Evolutionary conservation across 2,797 vertebrate species (phyloP).

Genomic region (Sandelia bainsii): DNA sequence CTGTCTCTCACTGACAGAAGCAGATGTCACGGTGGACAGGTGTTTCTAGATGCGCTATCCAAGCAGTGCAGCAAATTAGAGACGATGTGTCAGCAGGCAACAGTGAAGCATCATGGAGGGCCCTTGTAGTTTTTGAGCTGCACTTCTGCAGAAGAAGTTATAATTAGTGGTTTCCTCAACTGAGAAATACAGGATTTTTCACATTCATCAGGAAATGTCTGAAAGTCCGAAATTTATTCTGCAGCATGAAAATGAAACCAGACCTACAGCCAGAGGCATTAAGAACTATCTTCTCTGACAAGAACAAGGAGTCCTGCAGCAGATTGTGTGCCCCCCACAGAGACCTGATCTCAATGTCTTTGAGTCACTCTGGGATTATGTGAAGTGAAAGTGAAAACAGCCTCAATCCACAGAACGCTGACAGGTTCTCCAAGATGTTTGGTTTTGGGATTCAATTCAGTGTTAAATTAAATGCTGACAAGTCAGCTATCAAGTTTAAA

Average conservation of each 20-base stretch:
- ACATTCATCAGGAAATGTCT: neutral
- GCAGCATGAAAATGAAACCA: no score
- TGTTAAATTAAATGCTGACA: no score
- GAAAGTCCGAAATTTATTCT: no score
- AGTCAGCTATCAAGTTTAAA: no score
- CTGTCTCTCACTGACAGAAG: neutral
- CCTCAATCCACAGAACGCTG: no score
- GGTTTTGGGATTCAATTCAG: no score
- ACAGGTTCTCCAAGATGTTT: no score
- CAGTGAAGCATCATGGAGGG: neutral
- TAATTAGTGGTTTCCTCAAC: neutral
- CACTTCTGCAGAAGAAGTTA: neutral
- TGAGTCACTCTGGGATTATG: neutral
- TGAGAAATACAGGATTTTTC: neutral
- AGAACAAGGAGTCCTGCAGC: neutral
- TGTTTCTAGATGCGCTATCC: constrained; percentile 9
- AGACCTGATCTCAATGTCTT: neutral
- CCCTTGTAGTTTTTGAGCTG: neutral
- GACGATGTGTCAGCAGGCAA: neutral
- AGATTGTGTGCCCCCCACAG: neutral
- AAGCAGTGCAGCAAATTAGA: constrained; percentile 16
- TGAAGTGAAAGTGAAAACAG: neutral
- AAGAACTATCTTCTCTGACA: neutral
- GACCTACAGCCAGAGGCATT: no score
- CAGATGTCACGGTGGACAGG: neutral